Percentiles rank a stretch among this genome's conserved stretches.
These are phyloP conservation scores for Ernsta delagoae DNA, from an alignment of 2,888 invertebrate genomes.

Conservation along the genomic window DNA sequence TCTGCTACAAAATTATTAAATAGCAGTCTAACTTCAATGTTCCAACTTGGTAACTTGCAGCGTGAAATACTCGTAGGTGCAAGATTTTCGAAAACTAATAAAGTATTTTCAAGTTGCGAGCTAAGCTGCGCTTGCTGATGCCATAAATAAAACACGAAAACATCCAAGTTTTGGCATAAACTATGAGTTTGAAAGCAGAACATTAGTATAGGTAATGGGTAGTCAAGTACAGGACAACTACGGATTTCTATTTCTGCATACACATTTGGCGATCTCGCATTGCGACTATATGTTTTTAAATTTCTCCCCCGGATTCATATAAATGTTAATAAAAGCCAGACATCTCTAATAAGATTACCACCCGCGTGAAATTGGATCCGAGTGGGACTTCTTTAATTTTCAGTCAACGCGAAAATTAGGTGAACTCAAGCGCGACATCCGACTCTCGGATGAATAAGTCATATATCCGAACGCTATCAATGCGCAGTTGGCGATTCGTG, in stretches of 20 bases:
- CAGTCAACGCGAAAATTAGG: conserved; percentile 77
- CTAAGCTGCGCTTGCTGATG: conserved; percentile 21
- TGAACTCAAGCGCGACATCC: conserved; percentile 57
- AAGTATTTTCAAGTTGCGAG: conserved; percentile 35
- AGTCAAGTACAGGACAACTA: conserved; percentile 63
- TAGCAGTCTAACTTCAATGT: conserved; percentile 4
- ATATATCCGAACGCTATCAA: conserved; percentile 31
- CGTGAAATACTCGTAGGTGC: conserved; percentile 16
- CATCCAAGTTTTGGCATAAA: conserved; percentile 63
- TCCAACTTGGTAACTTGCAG: conserved; percentile 14
- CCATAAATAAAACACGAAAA: conserved; percentile 32
- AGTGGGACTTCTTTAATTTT: conserved; percentile 81
- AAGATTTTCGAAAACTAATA: conserved; percentile 32
- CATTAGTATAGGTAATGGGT: conserved; percentile 43
- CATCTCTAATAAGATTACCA: conserved; percentile 81
- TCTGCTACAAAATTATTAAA: background rate
- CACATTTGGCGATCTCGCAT: conserved; percentile 45
- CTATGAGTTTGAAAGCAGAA: conserved; percentile 54
- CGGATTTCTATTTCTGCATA: conserved; percentile 76
- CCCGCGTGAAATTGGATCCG: conserved; percentile 79
- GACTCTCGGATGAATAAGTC: conserved; percentile 40
- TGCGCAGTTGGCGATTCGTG: conserved; percentile 30
- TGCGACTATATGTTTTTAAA: conserved; percentile 71
- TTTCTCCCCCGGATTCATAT: conserved; percentile 55
- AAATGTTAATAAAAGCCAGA: conserved; percentile 83